Conservation (phyloP, 2,888 invertebrate species). For the Brassicogethes aeneus region DNA sequence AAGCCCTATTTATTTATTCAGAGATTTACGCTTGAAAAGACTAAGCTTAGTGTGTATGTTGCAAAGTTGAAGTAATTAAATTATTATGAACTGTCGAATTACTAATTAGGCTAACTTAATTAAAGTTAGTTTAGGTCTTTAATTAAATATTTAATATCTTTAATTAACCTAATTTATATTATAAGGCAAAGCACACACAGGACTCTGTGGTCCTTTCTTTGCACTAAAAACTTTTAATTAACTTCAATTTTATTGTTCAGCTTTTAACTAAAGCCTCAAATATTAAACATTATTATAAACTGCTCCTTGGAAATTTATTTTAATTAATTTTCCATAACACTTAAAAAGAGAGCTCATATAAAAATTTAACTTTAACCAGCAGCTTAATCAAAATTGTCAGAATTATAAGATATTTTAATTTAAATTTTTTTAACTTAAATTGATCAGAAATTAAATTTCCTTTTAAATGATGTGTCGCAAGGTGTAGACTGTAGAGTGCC, state of each 20-base stretch:
- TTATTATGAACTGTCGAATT: slow-evolving; percentile 13
- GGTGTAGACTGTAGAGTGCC: too few relatives aligned
- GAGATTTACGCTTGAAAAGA: slow-evolving; percentile 5
- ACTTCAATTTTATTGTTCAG: neutral
- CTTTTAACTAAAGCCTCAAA: neutral
- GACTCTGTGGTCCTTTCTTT: neutral
- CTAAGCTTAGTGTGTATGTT: slow-evolving; percentile 3
- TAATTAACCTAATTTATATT: slow-evolving; percentile 2
- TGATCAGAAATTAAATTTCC: too few relatives aligned
- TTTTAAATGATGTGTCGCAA: too few relatives aligned
- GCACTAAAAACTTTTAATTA: slow-evolving; percentile 1
- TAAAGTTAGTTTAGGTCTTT: slow-evolving; percentile 9
- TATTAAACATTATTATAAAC: too few relatives aligned
- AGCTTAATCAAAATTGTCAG: too few relatives aligned
- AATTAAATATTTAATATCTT: slow-evolving; percentile 8
- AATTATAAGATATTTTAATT: too few relatives aligned
- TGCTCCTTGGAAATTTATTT: too few relatives aligned
- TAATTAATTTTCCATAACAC: too few relatives aligned
- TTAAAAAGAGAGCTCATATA: too few relatives aligned
- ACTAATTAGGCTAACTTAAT: slow-evolving; percentile 12
- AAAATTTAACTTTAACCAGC: too few relatives aligned
- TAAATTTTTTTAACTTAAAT: too few relatives aligned
- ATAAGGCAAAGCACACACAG: neutral
- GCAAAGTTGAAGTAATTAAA: slow-evolving; percentile 10
- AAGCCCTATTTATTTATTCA: slow-evolving; percentile 3